Evolutionary conservation across 2,113 vertebrate genomes (phyloP).

Genomic region (Amblyornis subalaris): DNA sequence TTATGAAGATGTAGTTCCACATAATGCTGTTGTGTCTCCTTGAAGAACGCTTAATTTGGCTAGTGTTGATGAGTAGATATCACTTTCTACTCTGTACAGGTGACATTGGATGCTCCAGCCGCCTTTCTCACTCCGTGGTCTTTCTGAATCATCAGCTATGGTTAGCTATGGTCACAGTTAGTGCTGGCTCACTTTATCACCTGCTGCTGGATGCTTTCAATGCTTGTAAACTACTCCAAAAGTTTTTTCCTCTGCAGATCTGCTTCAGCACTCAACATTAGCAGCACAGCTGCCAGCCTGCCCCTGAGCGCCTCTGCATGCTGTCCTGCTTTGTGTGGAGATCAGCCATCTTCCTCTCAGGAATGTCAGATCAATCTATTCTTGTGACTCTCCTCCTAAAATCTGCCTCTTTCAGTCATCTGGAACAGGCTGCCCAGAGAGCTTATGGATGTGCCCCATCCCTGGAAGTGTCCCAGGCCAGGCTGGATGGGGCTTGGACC

Average conservation of each 20-base stretch:
- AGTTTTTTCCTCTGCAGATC: not conserved
- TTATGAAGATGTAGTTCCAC: not conserved
- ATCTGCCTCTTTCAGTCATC: not conserved
- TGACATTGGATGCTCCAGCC: not conserved
- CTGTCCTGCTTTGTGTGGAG: not conserved
- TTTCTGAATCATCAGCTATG: not conserved
- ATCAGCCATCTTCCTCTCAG: not conserved
- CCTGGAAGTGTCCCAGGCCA: not conserved
- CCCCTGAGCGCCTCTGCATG: accelerated
- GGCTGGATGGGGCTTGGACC: not conserved
- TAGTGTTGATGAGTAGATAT: not conserved
- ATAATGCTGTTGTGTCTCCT: not conserved
- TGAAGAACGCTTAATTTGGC: not conserved
- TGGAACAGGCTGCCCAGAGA: not conserved
- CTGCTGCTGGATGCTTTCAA: not conserved
- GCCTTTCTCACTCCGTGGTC: not conserved
- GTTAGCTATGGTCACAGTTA: not conserved
- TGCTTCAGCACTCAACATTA: not conserved
- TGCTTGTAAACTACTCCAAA: not conserved
- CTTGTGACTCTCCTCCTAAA: not conserved
- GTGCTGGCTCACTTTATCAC: not conserved
- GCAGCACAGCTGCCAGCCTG: not conserved
- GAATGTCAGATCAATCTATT: not conserved
- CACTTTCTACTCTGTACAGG: not conserved
- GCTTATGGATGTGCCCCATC: not conserved